Evolutionary conservation across 2,797 vertebrate genomes (phyloP).

Genomic region (Microctenopoma stevenorrisi): DNA sequence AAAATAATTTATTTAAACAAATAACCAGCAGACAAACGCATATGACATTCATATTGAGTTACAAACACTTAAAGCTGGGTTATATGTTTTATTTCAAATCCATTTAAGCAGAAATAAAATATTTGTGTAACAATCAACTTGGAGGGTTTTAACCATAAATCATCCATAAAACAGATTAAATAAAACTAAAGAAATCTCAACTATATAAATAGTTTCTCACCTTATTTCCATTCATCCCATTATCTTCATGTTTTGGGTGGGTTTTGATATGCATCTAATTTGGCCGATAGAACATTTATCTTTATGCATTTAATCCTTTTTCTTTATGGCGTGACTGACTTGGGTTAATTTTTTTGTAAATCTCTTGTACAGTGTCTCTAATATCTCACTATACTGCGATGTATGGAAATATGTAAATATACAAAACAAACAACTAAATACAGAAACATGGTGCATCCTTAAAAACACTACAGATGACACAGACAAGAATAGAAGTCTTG

Average conservation of each 20-base stretch:
- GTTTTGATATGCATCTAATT: background rate
- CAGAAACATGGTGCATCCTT: no score
- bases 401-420: no score
- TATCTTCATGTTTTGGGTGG: background rate
- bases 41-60: background rate
- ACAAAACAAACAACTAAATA: no score
- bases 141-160: background rate
- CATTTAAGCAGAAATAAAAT: background rate
- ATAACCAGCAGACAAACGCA: background rate
- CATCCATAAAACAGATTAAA: background rate
- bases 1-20: constrained; percentile 5
- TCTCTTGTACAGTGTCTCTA: no score
- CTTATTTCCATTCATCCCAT: background rate
- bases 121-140: no score
- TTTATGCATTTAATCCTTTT: background rate
- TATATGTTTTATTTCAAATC: background rate
- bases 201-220: no score
- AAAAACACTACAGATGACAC: no score
- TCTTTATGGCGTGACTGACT: no score
- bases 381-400: no score
- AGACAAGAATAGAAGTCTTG: no score
- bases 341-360: background rate
- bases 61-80: background rate
- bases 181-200: background rate
- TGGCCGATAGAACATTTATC: background rate